phyloP scores from a whole-genome alignment of 2,888 invertebrate species.

The Conistra vaccinii region DNA sequence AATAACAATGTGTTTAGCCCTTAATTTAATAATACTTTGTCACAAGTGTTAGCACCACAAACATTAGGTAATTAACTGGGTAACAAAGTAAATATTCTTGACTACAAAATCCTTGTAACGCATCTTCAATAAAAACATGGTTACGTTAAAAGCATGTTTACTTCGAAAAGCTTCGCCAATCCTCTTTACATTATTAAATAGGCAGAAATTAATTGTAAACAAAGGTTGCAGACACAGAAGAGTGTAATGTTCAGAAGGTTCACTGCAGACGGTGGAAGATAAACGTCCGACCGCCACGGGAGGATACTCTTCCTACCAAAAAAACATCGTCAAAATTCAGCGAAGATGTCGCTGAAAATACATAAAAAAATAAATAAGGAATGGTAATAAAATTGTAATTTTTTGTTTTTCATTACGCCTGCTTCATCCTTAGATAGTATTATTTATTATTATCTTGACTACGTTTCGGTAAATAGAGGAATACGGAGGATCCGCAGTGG shows the following conservation, averaged over 20 bases:
- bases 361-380: too few relatives aligned
- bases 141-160: constrained; percentile 40
- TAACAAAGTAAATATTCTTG: background rate
- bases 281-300: background rate
- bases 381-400: too few relatives aligned
- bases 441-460: too few relatives aligned
- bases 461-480: too few relatives aligned
- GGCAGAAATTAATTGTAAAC: constrained; percentile 52
- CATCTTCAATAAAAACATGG: constrained; percentile 15
- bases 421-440: too few relatives aligned
- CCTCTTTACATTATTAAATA: constrained; percentile 56
- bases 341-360: too few relatives aligned
- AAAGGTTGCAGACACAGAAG: background rate
- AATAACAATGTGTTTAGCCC: background rate
- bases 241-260: constrained; percentile 12
- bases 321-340: too few relatives aligned
- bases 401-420: too few relatives aligned
- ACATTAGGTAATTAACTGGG: background rate
- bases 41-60: background rate
- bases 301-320: too few relatives aligned
- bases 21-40: background rate
- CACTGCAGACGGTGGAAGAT: background rate
- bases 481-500: too few relatives aligned
- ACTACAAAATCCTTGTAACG: background rate
- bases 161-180: constrained; percentile 33